Percentiles rank a stretch among this genome's conserved stretches.
phyloP scores from a whole-genome alignment of 1,140 invertebrate genomes.

The Galleria mellonella region DNA sequence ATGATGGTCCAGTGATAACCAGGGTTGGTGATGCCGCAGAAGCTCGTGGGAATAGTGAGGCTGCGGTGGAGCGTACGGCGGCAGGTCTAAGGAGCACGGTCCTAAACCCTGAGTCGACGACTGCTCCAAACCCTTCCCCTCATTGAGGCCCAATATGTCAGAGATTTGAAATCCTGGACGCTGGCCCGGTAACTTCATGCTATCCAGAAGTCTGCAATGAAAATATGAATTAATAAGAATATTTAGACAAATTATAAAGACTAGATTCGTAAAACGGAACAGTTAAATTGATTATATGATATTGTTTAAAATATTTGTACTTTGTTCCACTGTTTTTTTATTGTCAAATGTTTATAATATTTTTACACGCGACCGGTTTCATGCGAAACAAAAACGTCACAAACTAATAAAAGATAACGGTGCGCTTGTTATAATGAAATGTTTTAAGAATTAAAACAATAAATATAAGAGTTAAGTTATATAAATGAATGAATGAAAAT shows the following conservation, averaged over 20 bases:
- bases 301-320: too few relatives aligned
- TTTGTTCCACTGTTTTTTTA: too few relatives aligned
- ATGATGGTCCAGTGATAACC: slow-evolving; percentile 57
- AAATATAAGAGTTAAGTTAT: too few relatives aligned
- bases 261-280: too few relatives aligned
- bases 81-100: slow-evolving; percentile 39
- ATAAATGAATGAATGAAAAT: too few relatives aligned
- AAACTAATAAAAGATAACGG: too few relatives aligned
- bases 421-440: too few relatives aligned
- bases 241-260: background rate
- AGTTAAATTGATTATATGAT: too few relatives aligned
- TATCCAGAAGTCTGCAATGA: slow-evolving; percentile 76
- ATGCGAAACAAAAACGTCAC: too few relatives aligned
- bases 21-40: slow-evolving; percentile 62
- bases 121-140: slow-evolving; percentile 50
- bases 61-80: slow-evolving; percentile 43
- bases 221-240: background rate
- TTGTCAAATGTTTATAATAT: too few relatives aligned
- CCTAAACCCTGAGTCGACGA: slow-evolving; percentile 26
- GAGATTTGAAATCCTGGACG: slow-evolving; percentile 84
- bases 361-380: too few relatives aligned
- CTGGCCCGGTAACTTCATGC: slow-evolving; percentile 79
- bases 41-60: slow-evolving; percentile 55
- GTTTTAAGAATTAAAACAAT: too few relatives aligned
- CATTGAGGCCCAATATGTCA: slow-evolving; percentile 81